These are phyloP conservation scores for Cynoglossus semilaevis DNA, from an alignment of 2,113 vertebrate genomes.

Conservation along the genomic window DNA sequence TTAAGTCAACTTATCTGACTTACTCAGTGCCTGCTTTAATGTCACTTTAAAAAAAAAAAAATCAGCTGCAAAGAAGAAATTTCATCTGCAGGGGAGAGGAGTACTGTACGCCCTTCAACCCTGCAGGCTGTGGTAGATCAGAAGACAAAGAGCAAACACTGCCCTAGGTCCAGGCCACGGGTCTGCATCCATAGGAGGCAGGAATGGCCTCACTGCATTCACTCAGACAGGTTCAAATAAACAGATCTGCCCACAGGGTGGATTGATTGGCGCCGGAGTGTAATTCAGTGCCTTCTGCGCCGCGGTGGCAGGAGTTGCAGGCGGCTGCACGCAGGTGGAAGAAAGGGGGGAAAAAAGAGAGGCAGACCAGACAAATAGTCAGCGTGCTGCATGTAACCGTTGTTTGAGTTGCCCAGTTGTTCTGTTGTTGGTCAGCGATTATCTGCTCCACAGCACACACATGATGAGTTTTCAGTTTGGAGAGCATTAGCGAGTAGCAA, in stretches of 20 bases:
- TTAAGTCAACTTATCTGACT: conserved; percentile 15
- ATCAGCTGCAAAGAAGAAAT: conserved; percentile 18
- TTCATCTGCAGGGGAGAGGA: conserved; percentile 29
- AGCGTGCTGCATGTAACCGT: conserved; percentile 54
- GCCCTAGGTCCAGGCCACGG: conserved; percentile 53
- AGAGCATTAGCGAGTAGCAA: conserved; percentile 39
- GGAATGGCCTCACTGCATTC: conserved; percentile 44
- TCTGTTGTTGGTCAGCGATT: conserved; percentile 59
- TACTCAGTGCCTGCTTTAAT: conserved; percentile 19
- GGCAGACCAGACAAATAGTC: conserved; percentile 50
- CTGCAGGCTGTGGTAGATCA: conserved; percentile 55
- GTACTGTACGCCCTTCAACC: conserved; percentile 51
- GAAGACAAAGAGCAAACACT: conserved; percentile 59
- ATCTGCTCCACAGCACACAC: conserved; percentile 54
- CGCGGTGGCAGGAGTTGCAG: conserved; percentile 32
- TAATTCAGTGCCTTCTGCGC: conserved; percentile 47
- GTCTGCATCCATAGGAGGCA: conserved; percentile 37
- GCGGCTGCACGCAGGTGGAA: conserved; percentile 38
- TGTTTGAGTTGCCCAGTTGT: conserved; percentile 69
- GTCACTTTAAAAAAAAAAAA: conserved; percentile 26
- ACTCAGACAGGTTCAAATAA: conserved; percentile 44
- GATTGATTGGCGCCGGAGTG: conserved; percentile 41
- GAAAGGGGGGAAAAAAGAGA: conserved; percentile 29
- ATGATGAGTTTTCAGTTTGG: conserved; percentile 61
- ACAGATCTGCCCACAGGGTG: conserved; percentile 44